Evolutionary conservation across 2,113 vertebrate species (phyloP), one percentile per base, ranked within the genome.

Genomic region (Erinaceus europaeus): DNA sequence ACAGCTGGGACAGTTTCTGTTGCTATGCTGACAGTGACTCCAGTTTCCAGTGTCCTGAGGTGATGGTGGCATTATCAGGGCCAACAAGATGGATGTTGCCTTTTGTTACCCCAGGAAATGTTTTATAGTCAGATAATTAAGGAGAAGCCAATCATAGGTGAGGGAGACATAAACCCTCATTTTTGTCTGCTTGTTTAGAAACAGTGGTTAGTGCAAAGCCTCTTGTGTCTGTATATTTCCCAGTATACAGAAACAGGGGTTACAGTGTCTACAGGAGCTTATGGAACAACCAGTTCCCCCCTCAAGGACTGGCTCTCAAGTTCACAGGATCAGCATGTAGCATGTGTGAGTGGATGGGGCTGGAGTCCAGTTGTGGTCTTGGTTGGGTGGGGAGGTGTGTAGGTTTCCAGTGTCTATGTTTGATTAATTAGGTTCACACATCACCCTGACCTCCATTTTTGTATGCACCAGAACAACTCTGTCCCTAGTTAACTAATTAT

Each of bases 21-120:
- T 90, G 71, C 91, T 65, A 52, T 72, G 88, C 64, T 82, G 88
- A 84, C 57, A 71, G 13, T 48, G 69, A 34, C 57, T 86, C n/a
- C 36, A n/a, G 53, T 67, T 75, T 64, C 17, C 36, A 15, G 15
- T 11, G 2, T 36, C 5, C 0, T 1, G 8, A 62, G 40, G 82
- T 50, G 89, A 59, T 38, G 48, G 67, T 57, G 74, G 25, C n/a
- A 21, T 36, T n/a, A 29, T 18, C 8, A 68, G 50, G 27, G 17
- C 20, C 15, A 6, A 9, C 11, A 6, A 21, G 64, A 62, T 62
- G 84, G 87, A 75, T 0, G 38, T 72, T 29, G 38, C 44, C 42
- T 42, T 90, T 76, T 73, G 40, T 78, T 77, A 42, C 67, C 73
- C 38, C 1, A 42, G 57, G 25, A 40, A 81, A 44, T 62, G 78